Base-by-base conservation (phyloP, 2,888 invertebrate genomes). In the Catocala nupta region DNA sequence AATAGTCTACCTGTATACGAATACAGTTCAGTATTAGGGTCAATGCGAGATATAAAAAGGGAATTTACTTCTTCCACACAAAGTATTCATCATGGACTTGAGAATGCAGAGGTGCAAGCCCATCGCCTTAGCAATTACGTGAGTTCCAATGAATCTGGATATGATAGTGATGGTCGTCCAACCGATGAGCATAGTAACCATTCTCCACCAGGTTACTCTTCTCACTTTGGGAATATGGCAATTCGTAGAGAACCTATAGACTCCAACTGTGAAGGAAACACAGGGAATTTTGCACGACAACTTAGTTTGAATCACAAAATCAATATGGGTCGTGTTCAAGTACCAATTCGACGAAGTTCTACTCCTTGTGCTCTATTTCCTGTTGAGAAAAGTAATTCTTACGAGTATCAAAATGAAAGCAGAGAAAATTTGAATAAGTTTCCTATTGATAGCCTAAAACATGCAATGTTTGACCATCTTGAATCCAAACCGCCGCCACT, bases 101-200 rank as follows among this genome's bases (percentile, higher is more conserved):
- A 95, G 88, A 83, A 83, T 56, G 92, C 90, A 76, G 95, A 95
- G 90, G 91, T 95, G 81, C 95, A 95, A 90, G 91, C 95, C 81
- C 95, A 96, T 90, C 95, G 96, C 77, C 90, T 96, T 80, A 96
- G 95, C 85, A 96, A 96, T 89, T 97, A 97, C 87, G 96, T 97
- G 55, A 97, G 97, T 88, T 97, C 97, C 51, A 97, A 97, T 87
- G 97, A 97, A 90, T 97, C 97, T 54, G 97, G 97, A 48, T 97
- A 97, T 85, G 97, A 97, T 83, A 97, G 97, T 87, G 97, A 97
- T 84, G 96, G 97, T 56, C 95, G 95, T 69, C 95, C 94, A 45
- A 94, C 93, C 56, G 95, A 95, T 73, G 95, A 95, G 79, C 93
- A 94, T 67, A 94, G 90, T 72, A 94, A 91, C 80, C 92, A 94